Conservation (phyloP, 2,888 invertebrate genomes). For the Xanthia togata region DNA sequence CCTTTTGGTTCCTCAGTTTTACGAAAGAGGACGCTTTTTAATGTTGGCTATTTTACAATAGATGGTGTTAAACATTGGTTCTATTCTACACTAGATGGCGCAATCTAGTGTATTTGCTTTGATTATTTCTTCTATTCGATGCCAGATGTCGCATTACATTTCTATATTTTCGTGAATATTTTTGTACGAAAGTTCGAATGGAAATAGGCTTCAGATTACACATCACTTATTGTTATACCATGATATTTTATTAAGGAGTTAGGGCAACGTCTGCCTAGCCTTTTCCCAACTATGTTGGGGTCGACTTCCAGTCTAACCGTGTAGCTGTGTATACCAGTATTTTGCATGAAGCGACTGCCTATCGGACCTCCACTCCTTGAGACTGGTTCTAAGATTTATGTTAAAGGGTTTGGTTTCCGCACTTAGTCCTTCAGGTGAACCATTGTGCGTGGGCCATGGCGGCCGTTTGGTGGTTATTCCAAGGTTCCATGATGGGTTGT, state of each 20-base stretch:
- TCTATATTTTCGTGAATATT: background rate
- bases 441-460: too few relatives aligned
- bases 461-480: too few relatives aligned
- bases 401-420: too few relatives aligned
- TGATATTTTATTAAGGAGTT: background rate
- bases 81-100: slow-evolving; percentile 63
- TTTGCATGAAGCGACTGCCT: too few relatives aligned
- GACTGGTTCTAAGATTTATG: too few relatives aligned
- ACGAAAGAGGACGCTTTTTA: slow-evolving; percentile 60
- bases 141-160: slow-evolving; percentile 62
- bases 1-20: background rate
- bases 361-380: too few relatives aligned
- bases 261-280: too few relatives aligned
- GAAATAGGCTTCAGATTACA: background rate
- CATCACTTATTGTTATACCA: background rate
- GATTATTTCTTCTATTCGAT: slow-evolving; percentile 38
- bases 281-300: too few relatives aligned
- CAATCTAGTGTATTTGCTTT: background rate
- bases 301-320: too few relatives aligned
- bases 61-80: slow-evolving; percentile 55
- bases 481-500: too few relatives aligned
- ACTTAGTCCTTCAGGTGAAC: too few relatives aligned
- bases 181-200: background rate
- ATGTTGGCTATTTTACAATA: slow-evolving; percentile 22
- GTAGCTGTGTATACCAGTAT: too few relatives aligned